These are phyloP conservation scores for Drosophila prostipennis DNA, from an alignment of 2,888 invertebrate genomes.

Conservation along the genomic window DNA sequence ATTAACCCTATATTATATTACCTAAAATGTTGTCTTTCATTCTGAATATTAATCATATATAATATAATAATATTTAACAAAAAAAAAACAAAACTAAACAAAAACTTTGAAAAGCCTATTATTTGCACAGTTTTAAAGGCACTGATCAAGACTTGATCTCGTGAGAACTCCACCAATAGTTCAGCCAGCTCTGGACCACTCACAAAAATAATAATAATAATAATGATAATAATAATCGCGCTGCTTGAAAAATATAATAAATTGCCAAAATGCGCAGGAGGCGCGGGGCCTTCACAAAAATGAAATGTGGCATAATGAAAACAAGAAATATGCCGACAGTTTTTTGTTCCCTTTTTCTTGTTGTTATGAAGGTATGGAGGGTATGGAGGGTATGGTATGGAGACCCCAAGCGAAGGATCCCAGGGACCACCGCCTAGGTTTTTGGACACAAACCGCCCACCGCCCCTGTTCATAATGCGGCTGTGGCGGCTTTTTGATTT, in stretches of 20 bases:
- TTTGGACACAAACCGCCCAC: conserved; percentile 18
- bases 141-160: background rate
- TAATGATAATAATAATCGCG: conserved; percentile 42
- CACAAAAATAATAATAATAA: conserved; percentile 48
- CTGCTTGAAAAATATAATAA: conserved; percentile 16
- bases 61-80: background rate
- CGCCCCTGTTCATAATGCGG: conserved; percentile 24
- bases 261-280: conserved; percentile 23
- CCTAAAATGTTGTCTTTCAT: too few relatives aligned
- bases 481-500: conserved; percentile 70
- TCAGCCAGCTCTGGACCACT: background rate
- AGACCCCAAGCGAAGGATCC: conserved; percentile 18
- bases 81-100: too few relatives aligned
- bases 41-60: too few relatives aligned
- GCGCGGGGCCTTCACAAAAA: conserved; percentile 3
- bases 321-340: conserved; percentile 69
- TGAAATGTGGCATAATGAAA: conserved; percentile 58
- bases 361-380: background rate
- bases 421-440: conserved; percentile 67
- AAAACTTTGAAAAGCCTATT: background rate
- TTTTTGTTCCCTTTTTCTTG: background rate
- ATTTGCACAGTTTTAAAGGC: background rate
- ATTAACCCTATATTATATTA: too few relatives aligned
- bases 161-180: background rate
- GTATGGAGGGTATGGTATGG: conserved; percentile 3